phyloP scores from a whole-genome alignment of 2,797 vertebrate species.

The Alosa sapidissima region DNA sequence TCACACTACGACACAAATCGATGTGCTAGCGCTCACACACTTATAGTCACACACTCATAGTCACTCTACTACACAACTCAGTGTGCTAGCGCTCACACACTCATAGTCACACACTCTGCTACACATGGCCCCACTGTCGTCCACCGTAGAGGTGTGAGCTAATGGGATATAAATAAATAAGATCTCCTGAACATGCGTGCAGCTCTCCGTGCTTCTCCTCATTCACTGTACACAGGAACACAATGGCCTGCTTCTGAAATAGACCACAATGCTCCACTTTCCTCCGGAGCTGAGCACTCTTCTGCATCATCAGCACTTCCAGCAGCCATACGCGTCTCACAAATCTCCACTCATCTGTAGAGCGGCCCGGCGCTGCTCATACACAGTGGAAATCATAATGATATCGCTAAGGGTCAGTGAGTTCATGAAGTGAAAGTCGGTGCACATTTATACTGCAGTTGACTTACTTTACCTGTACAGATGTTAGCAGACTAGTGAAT shows the following conservation, averaged over 20 bases:
- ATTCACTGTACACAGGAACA: slow-evolving; percentile 16
- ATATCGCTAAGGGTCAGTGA: too few species aligned
- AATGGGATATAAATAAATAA: not conserved
- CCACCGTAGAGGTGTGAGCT: not conserved
- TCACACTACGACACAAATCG: too few species aligned
- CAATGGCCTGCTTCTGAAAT: slow-evolving; percentile 51
- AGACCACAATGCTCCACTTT: slow-evolving; percentile 41
- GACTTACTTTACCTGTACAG: too few species aligned
- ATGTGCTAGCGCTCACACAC: too few species aligned
- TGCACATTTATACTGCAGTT: too few species aligned
- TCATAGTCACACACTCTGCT: not conserved
- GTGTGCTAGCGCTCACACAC: not conserved
- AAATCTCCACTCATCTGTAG: not conserved
- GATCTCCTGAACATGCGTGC: not conserved
- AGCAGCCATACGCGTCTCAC: not conserved
- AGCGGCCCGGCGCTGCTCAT: not conserved
- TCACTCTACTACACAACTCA: too few species aligned
- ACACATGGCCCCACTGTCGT: not conserved
- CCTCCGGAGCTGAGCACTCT: not conserved
- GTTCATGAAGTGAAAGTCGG: too few species aligned
- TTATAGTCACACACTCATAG: too few species aligned
- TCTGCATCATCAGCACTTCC: not conserved
- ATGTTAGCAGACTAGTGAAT: too few species aligned
- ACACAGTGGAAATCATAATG: not conserved
- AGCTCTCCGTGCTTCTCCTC: not conserved